A percentile compares a stretch with the other conserved stretches of the same genome.
These are phyloP conservation scores for Panagrolaimus sp. DNA, from an alignment of 1,140 invertebrate species.

Conservation along the genomic window DNA sequence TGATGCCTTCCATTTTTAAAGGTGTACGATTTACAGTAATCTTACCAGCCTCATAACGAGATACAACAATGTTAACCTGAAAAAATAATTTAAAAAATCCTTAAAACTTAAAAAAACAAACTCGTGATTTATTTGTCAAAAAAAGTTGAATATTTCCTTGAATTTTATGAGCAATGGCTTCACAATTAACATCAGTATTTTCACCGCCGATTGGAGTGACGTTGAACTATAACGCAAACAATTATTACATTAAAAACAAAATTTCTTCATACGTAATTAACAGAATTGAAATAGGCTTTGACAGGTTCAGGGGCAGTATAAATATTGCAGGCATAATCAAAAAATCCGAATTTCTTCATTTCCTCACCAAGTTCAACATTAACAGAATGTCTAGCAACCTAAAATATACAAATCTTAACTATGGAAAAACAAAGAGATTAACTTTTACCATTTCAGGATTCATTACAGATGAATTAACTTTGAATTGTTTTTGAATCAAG, in stretches of 20 bases:
- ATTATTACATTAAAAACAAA: slow-evolving; percentile 20
- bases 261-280: slow-evolving; percentile 30
- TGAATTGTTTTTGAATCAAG: slow-evolving; percentile 17
- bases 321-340: slow-evolving; percentile 29
- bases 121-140: slow-evolving; percentile 22
- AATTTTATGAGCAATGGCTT: slow-evolving; percentile 30
- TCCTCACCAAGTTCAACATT: not conserved
- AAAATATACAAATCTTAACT: slow-evolving; percentile 13
- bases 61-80: slow-evolving; percentile 28
- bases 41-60: slow-evolving; percentile 18
- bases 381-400: not conserved
- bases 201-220: slow-evolving; percentile 34
- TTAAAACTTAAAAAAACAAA: not conserved
- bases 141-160: slow-evolving; percentile 26
- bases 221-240: slow-evolving; percentile 31
- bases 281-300: slow-evolving; percentile 34
- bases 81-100: not conserved
- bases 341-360: slow-evolving; percentile 37
- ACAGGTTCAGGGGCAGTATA: slow-evolving; percentile 39
- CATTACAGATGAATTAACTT: slow-evolving; percentile 38
- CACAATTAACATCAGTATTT: slow-evolving; percentile 32
- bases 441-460: slow-evolving; percentile 20
- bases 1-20: too few species aligned
- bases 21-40: slow-evolving; percentile 21
- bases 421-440: not conserved